phyloP scores from a whole-genome alignment of 2,797 vertebrate species.

The Aulostomus chinensis region DNA sequence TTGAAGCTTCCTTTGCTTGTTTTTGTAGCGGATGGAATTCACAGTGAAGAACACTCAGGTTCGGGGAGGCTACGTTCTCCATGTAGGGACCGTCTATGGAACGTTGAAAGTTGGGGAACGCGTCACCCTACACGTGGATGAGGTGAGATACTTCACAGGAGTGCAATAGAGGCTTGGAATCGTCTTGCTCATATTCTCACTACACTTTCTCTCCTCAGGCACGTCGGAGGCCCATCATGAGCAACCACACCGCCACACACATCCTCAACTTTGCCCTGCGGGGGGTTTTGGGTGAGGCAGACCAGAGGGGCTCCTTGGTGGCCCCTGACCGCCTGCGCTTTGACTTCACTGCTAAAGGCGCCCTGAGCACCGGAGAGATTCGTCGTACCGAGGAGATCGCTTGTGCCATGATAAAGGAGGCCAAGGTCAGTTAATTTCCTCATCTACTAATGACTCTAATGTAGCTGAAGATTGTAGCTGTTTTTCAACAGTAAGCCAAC shows the following conservation, averaged over 20 bases:
- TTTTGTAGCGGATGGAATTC: conserved; percentile 91
- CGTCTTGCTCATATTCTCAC: too few relatives aligned
- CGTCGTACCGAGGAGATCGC: conserved; percentile 88
- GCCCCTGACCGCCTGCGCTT: conserved; percentile 93
- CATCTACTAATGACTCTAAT: too few relatives aligned
- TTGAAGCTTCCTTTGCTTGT: not conserved
- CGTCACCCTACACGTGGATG: conserved; percentile 88
- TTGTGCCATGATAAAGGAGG: conserved; percentile 87
- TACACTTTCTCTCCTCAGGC: conserved; percentile 81
- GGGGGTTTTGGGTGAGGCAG: conserved; percentile 91
- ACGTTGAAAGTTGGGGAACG: conserved; percentile 88
- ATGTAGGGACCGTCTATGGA: conserved; percentile 91
- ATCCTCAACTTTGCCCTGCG: conserved; percentile 95
- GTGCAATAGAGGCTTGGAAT: not conserved
- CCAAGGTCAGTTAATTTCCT: conserved; percentile 81
- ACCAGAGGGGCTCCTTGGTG: conserved; percentile 94
- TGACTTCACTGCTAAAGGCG: conserved; percentile 96
- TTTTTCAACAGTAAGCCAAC: too few relatives aligned
- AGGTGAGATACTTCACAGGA: conserved; percentile 77
- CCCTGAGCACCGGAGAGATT: conserved; percentile 89
- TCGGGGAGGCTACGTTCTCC: conserved; percentile 93
- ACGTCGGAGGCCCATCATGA: conserved; percentile 92
- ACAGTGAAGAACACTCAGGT: conserved; percentile 96
- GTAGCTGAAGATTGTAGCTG: too few relatives aligned
- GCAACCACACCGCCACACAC: conserved; percentile 97